phyloP scores from a whole-genome alignment of 1,140 invertebrate genomes.

The Caenorhabditis latens region DNA sequence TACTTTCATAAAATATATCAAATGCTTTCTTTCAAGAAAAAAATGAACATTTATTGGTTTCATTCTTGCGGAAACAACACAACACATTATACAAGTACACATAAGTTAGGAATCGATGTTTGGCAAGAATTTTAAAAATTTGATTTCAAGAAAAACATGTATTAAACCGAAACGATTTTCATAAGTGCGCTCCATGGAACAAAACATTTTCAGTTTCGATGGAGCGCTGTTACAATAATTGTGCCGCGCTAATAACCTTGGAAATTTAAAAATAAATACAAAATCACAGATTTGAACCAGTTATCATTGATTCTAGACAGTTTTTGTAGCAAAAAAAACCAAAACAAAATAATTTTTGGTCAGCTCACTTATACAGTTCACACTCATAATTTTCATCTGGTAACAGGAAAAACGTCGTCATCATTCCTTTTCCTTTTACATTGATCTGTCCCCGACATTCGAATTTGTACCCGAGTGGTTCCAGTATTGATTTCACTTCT shows the following conservation, averaged over 20 bases:
- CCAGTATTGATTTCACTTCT: conserved; percentile 80
- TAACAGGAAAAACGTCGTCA: conserved; percentile 63
- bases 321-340: too few species aligned
- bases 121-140: conserved; percentile 19
- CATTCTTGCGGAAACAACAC: not conserved
- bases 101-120: not conserved
- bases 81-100: conserved; percentile 18
- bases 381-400: not conserved
- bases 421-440: conserved; percentile 73
- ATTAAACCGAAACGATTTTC: not conserved
- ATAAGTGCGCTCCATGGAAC: too few species aligned
- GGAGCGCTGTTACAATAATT: too few species aligned
- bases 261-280: conserved; percentile 28
- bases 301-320: not conserved
- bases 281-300: not conserved
- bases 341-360: too few species aligned
- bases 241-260: too few species aligned
- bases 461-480: conserved; percentile 76
- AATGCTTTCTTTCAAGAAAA: not conserved
- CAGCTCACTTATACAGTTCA: not conserved
- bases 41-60: conserved; percentile 47
- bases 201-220: too few species aligned
- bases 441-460: conserved; percentile 77
- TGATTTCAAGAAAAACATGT: conserved; percentile 6
- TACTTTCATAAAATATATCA: not conserved